A percentile compares a stretch with the other conserved stretches of the same genome.
Conservation (phyloP, 2,113 vertebrate genomes). For the Donacobius atricapilla region DNA sequence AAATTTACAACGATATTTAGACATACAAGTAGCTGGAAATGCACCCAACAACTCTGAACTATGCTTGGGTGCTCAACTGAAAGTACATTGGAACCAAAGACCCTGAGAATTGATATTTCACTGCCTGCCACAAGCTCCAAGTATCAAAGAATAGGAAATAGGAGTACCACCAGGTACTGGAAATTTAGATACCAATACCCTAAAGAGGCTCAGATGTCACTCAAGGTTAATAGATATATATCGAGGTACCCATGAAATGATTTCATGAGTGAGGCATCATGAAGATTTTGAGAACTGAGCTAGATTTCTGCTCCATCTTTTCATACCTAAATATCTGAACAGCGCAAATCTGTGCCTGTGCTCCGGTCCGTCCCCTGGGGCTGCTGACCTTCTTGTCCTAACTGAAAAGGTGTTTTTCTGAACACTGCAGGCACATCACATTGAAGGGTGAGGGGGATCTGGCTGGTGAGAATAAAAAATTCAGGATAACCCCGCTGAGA, state of each 20-base stretch:
- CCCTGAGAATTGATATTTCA: neutral
- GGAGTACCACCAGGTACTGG: neutral
- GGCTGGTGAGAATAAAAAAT: neutral
- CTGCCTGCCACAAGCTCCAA: neutral
- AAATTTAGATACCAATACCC: neutral
- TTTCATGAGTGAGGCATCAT: neutral
- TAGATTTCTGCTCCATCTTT: neutral
- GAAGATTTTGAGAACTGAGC: neutral
- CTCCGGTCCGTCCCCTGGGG: neutral
- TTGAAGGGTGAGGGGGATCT: neutral
- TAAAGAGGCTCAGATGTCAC: neutral
- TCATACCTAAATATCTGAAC: neutral
- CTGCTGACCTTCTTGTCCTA: neutral
- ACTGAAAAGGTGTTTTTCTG: neutral
- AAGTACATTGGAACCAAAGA: neutral
- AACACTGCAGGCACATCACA: neutral
- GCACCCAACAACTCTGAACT: neutral
- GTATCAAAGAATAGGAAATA: neutral
- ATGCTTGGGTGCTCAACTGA: neutral
- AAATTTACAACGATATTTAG: neutral
- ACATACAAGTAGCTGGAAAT: neutral
- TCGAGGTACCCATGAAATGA: neutral
- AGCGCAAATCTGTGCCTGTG: neutral
- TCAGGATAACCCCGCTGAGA: neutral
- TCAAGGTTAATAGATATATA: neutral